These are phyloP conservation scores for Micronisus gabar DNA, from an alignment of 2,113 vertebrate species.

Conservation along the genomic window DNA sequence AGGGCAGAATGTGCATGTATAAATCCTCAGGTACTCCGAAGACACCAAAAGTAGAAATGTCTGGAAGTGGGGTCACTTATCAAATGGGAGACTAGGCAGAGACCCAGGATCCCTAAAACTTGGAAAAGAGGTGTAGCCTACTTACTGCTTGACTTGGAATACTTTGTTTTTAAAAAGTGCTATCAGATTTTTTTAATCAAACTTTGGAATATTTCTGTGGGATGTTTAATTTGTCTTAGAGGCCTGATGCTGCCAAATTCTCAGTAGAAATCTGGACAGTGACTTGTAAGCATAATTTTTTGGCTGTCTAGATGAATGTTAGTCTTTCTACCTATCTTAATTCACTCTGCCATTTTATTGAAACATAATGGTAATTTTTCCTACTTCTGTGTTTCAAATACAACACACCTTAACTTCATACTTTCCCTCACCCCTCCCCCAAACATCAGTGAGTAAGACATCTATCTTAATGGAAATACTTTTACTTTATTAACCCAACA, in stretches of 20 bases:
- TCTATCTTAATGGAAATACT: not conserved
- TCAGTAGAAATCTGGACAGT: not conserved
- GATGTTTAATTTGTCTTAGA: not conserved
- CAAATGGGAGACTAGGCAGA: not conserved
- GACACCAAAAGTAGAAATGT: not conserved
- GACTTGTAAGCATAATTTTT: not conserved
- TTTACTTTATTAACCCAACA: not conserved
- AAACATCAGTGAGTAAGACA: not conserved
- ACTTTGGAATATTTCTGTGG: not conserved
- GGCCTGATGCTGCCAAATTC: not conserved
- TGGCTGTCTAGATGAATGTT: not conserved
- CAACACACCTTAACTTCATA: not conserved
- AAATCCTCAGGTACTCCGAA: not conserved
- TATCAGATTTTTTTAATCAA: not conserved
- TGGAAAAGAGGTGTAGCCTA: not conserved
- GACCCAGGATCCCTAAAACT: not conserved
- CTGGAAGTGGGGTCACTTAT: not conserved
- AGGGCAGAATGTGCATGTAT: not conserved
- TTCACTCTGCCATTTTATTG: not conserved
- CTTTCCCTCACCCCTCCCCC: not conserved
- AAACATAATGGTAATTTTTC: not conserved
- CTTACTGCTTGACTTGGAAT: not conserved
- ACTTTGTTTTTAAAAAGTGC: not conserved
- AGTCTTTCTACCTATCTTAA: not conserved
- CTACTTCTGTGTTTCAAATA: not conserved